Evolutionary conservation across 1,140 invertebrate genomes (phyloP).

Genomic region (Drosophila varians): DNA sequence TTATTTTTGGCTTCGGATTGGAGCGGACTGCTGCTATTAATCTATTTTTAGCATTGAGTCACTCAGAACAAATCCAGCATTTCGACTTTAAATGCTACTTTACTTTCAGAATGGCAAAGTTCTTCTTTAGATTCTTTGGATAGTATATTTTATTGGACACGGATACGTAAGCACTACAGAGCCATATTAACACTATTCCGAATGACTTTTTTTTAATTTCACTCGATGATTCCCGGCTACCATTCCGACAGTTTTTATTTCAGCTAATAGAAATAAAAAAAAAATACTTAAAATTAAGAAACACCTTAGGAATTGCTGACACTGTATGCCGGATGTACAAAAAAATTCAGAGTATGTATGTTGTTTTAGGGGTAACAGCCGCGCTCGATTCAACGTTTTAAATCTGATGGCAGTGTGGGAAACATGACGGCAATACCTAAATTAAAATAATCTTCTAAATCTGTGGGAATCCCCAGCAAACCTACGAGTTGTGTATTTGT

Average conservation of each 20-base stretch:
- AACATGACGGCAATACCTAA: neutral
- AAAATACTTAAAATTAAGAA: no score
- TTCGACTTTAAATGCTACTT: constrained; percentile 25
- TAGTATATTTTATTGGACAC: constrained; percentile 29
- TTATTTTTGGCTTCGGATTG: constrained; percentile 14
- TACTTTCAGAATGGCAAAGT: constrained; percentile 3
- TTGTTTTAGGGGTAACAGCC: no score
- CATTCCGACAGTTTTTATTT: neutral
- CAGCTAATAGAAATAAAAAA: neutral
- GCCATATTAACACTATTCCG: neutral
- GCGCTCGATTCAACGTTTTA: no score
- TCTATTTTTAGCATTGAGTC: constrained; percentile 75
- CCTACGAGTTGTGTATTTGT: neutral
- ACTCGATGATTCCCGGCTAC: neutral
- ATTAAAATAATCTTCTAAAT: neutral
- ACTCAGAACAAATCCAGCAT: constrained; percentile 42
- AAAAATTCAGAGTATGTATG: no score
- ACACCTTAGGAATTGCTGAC: no score
- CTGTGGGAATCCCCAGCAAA: no score
- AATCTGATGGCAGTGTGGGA: neutral
- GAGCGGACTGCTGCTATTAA: constrained; percentile 27
- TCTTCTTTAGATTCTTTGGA: constrained; percentile 3
- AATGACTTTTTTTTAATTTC: neutral
- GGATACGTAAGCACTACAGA: constrained; percentile 45
- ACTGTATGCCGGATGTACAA: no score